A percentile compares a stretch with the other conserved stretches of the same genome.
Conservation (phyloP, 2,113 vertebrate species). For the Natator depressus region DNA sequence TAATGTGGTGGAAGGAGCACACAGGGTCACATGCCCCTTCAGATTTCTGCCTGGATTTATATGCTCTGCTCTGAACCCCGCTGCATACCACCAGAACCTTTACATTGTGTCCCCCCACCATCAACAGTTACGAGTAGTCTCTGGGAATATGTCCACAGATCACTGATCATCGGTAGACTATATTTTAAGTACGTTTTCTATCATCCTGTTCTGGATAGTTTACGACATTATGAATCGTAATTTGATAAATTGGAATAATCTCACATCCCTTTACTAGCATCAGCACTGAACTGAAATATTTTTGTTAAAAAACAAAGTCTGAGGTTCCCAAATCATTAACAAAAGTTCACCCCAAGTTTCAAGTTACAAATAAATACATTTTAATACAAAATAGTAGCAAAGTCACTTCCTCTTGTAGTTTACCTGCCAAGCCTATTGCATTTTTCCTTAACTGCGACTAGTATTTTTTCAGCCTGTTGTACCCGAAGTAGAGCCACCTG, state of each 20-base stretch:
- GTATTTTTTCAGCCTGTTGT: background rate
- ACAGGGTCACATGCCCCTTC: background rate
- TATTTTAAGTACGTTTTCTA: background rate
- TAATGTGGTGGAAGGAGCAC: background rate
- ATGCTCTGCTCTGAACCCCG: background rate
- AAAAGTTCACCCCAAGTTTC: constrained; percentile 2
- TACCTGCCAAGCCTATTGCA: background rate
- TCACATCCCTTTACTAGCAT: background rate
- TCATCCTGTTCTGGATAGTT: background rate
- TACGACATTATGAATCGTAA: background rate
- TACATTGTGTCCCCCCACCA: background rate
- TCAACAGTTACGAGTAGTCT: background rate
- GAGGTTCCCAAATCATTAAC: constrained; percentile 7
- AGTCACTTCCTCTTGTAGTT: background rate
- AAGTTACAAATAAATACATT: constrained; percentile 57
- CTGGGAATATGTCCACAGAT: background rate
- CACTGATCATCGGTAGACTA: background rate
- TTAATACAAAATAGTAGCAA: constrained; percentile 9
- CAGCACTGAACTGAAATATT: background rate
- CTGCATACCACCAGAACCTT: background rate
- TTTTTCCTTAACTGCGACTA: background rate
- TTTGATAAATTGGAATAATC: background rate
- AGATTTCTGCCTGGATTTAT: background rate
- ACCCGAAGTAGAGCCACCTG: background rate
- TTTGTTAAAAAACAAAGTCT: background rate